Evolutionary conservation across 2,797 vertebrate species (phyloP).

Genomic region (Vultur gryphus): DNA sequence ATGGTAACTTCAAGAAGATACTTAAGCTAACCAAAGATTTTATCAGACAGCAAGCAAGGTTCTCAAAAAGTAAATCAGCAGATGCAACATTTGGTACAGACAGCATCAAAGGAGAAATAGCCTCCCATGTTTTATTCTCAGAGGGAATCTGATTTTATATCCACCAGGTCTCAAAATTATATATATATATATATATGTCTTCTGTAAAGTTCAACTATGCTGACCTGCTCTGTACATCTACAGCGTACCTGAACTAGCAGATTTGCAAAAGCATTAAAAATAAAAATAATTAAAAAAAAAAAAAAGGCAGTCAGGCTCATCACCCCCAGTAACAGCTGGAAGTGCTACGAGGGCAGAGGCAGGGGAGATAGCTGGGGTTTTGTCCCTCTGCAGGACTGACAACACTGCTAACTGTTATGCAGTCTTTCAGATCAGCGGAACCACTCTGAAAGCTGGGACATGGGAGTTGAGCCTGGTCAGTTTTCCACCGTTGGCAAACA

Average conservation of each 20-base stretch:
- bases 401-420: background rate
- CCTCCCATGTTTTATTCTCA: background rate
- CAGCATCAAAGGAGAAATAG: background rate
- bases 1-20: background rate
- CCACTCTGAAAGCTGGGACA: background rate
- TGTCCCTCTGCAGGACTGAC: background rate
- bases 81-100: background rate
- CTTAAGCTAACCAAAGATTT: background rate
- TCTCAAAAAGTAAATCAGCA: background rate
- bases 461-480: background rate
- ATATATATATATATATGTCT: background rate
- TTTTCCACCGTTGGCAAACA: background rate
- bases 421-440: background rate
- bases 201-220: background rate
- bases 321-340: background rate
- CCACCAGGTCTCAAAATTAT: background rate
- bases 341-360: background rate
- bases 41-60: background rate
- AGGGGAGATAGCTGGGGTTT: background rate
- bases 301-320: background rate
- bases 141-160: background rate
- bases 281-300: too few relatives aligned
- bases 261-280: background rate
- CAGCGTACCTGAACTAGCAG: background rate
- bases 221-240: background rate